Conservation (phyloP, 2,888 invertebrate species). For the Drosophila flavopinicola region DNA sequence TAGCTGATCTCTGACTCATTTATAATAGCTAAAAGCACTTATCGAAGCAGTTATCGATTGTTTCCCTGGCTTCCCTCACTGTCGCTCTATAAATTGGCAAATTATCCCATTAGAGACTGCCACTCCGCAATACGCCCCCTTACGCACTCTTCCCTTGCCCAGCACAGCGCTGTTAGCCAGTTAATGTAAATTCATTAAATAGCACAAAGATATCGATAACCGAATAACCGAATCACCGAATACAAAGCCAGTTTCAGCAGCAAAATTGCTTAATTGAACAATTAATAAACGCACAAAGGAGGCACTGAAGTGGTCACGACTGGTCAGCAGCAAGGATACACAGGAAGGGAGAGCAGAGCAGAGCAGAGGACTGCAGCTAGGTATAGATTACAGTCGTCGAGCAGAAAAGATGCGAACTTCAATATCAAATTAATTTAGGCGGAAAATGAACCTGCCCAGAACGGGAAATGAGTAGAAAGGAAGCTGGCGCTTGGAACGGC, state of each 20-base stretch:
- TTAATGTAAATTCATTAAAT: constrained; percentile 52
- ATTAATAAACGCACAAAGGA: constrained; percentile 69
- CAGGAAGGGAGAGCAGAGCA: background rate
- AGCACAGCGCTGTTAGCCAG: constrained; percentile 19
- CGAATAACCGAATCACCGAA: constrained; percentile 23
- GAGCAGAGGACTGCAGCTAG: constrained; percentile 1
- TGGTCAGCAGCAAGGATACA: constrained; percentile 5
- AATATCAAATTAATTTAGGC: constrained; percentile 74
- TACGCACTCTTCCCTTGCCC: too few relatives aligned
- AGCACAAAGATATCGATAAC: constrained; percentile 46
- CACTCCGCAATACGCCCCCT: background rate
- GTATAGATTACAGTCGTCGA: constrained; percentile 60
- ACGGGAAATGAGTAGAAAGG: constrained; percentile 21
- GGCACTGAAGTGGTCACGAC: constrained; percentile 44
- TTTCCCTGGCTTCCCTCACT: background rate
- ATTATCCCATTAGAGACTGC: constrained; percentile 28
- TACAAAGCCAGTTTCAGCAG: constrained; percentile 44
- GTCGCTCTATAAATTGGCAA: constrained; percentile 36
- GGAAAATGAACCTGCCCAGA: constrained; percentile 57
- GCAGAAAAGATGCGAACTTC: constrained; percentile 38
- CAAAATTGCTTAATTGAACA: constrained; percentile 78
- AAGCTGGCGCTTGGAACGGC: constrained; percentile 18
- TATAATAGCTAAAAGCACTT: too few relatives aligned
- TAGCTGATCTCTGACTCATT: too few relatives aligned
- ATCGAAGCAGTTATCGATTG: constrained; percentile 21